These are phyloP conservation scores for Caiman crocodilus DNA, from an alignment of 2,797 vertebrate genomes.

Conservation along the genomic window DNA sequence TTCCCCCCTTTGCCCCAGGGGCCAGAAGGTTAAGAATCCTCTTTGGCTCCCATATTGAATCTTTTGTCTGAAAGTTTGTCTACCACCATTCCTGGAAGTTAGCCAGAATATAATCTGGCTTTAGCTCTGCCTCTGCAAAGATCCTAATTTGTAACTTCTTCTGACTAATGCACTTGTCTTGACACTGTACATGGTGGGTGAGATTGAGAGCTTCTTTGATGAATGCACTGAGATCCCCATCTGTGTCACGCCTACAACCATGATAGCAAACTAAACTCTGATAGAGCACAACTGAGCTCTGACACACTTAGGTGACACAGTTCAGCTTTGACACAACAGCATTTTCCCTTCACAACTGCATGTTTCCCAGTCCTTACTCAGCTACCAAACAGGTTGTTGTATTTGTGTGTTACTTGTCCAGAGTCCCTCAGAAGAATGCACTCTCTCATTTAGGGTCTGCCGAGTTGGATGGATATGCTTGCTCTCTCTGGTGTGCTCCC, in stretches of 20 bases:
- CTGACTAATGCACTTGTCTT: neutral
- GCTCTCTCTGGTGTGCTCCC: accelerated
- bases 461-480: neutral
- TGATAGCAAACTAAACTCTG: neutral
- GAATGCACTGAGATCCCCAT: neutral
- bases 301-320: neutral
- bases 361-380: neutral
- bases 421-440: neutral
- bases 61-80: neutral
- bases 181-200: neutral
- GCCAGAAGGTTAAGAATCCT: neutral
- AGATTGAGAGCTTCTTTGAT: neutral
- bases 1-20: neutral
- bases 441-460: neutral
- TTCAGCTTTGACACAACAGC: accelerated
- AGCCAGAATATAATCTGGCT: neutral
- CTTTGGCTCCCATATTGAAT: neutral
- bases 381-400: accelerated
- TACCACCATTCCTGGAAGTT: neutral
- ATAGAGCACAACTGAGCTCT: neutral
- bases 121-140: neutral
- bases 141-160: neutral
- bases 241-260: neutral
- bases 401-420: neutral
- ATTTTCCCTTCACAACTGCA: neutral